Percentiles rank a stretch among this genome's conserved stretches.
Evolutionary conservation across 2,797 vertebrate genomes (phyloP).

Genomic region (Sebastes vulpes): DNA sequence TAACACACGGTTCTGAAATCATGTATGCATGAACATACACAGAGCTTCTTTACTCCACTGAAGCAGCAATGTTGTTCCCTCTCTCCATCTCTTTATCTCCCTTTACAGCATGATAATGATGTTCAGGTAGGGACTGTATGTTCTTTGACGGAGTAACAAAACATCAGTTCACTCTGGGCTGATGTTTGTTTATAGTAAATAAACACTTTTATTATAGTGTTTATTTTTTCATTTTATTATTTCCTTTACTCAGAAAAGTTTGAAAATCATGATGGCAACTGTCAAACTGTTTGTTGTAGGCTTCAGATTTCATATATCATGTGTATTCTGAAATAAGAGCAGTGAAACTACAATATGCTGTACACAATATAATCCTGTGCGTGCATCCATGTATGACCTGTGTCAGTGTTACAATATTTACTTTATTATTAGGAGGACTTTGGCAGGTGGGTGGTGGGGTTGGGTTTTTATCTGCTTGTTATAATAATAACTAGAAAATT

Average conservation of each 20-base stretch:
- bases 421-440: neutral
- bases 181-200: neutral
- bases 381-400: neutral
- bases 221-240: neutral
- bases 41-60: neutral
- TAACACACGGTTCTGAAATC: slow-evolving; percentile 10
- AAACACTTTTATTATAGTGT: neutral
- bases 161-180: neutral
- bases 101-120: neutral
- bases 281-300: neutral
- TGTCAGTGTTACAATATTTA: neutral
- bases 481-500: neutral
- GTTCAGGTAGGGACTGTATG: neutral
- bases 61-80: neutral
- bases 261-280: neutral
- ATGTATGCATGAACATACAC: slow-evolving; percentile 14
- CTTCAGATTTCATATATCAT: neutral
- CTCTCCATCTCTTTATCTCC: too few relatives aligned
- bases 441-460: too few relatives aligned
- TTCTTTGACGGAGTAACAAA: neutral
- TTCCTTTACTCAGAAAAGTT: neutral
- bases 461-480: neutral
- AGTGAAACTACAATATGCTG: neutral
- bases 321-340: neutral
- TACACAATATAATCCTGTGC: neutral